Conservation (phyloP, 2,888 invertebrate genomes). For the Achlya flavicornis region DNA sequence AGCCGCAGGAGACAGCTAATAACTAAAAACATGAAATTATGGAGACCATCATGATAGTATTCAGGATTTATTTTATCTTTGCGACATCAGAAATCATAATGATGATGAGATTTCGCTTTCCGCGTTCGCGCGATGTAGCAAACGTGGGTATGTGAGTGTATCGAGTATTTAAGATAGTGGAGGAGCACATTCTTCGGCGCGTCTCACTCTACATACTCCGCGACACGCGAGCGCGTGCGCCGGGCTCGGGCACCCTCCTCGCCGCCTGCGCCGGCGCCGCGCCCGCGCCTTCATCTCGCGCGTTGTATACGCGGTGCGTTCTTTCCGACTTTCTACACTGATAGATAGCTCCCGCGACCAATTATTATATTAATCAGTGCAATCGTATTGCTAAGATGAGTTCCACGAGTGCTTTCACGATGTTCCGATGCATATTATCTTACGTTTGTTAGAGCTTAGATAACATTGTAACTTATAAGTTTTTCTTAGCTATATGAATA, state of each 20-base stretch:
- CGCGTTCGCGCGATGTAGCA: conserved; percentile 22
- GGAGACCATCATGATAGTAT: neutral
- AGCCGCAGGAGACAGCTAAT: too few relatives aligned
- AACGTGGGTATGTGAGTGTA: conserved; percentile 10
- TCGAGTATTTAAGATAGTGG: conserved; percentile 31
- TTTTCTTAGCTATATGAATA: too few relatives aligned
- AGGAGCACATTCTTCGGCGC: conserved; percentile 62
- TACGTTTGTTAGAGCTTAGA: neutral
- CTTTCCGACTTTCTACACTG: conserved; percentile 82
- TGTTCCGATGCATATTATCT: conserved; percentile 19
- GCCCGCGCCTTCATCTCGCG: conserved; percentile 44
- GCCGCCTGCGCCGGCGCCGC: conserved; percentile 50
- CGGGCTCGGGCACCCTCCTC: conserved; percentile 35
- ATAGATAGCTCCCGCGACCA: conserved; percentile 77
- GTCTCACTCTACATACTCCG: conserved; percentile 76
- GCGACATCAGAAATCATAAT: conserved; percentile 13
- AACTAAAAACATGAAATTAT: neutral
- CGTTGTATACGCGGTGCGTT: conserved; percentile 50
- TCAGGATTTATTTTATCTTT: conserved; percentile 23
- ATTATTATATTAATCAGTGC: conserved; percentile 83
- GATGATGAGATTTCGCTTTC: conserved; percentile 16
- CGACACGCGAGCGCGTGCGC: conserved; percentile 63
- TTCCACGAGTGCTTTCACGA: conserved; percentile 72
- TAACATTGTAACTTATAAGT: neutral
- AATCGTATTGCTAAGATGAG: conserved; percentile 73